These are phyloP conservation scores for Intellagama lesueurii DNA, from an alignment of 2,797 vertebrate genomes.

Conservation along the genomic window DNA sequence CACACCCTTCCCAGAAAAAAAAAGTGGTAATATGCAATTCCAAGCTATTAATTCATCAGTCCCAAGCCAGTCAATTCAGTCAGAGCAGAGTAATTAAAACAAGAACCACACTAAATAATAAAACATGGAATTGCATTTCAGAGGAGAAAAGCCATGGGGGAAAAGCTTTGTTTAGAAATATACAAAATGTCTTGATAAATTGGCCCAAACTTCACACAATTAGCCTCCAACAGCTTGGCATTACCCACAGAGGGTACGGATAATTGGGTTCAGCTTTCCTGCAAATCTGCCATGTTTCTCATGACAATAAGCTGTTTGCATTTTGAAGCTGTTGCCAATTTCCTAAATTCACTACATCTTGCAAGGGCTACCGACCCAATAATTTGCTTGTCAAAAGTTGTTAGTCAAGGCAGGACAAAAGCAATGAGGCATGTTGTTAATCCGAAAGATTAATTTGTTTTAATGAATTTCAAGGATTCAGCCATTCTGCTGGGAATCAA, in stretches of 20 bases:
- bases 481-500: constrained; percentile 21
- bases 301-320: constrained; percentile 69
- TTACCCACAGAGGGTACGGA: constrained; percentile 70
- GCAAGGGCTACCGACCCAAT: constrained; percentile 68
- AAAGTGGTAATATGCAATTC: constrained; percentile 65
- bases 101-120: constrained; percentile 64
- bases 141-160: constrained; percentile 53
- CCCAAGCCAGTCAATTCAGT: constrained; percentile 67
- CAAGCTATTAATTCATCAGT: constrained; percentile 68
- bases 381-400: constrained; percentile 76
- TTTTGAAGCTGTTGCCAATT: constrained; percentile 60
- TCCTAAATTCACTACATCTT: constrained; percentile 60
- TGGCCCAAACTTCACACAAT: constrained; percentile 72
- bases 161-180: constrained; percentile 68
- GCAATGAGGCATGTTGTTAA: constrained; percentile 65
- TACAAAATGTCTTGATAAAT: constrained; percentile 68
- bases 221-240: constrained; percentile 72
- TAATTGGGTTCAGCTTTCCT: constrained; percentile 76
- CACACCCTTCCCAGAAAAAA: constrained; percentile 58
- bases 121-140: constrained; percentile 58
- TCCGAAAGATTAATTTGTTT: constrained; percentile 65
- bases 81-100: constrained; percentile 67
- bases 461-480: constrained; percentile 63
- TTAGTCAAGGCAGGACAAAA: constrained; percentile 69
- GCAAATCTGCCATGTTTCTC: constrained; percentile 67